Evolutionary conservation across 2,113 vertebrate genomes (phyloP).

Genomic region (Tichodroma muraria): DNA sequence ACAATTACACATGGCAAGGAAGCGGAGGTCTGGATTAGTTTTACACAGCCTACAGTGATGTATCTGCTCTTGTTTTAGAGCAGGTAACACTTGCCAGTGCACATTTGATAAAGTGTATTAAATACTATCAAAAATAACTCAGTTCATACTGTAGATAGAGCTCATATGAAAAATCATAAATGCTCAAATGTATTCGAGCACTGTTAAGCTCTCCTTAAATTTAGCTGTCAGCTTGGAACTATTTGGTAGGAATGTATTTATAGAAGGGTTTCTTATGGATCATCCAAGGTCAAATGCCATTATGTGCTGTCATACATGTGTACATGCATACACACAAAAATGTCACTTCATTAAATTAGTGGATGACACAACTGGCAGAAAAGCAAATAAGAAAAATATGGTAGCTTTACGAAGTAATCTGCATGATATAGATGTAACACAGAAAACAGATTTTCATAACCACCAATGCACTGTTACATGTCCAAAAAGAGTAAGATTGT

Average conservation of each 20-base stretch:
- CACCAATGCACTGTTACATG: background rate
- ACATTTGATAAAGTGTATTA: background rate
- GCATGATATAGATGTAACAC: background rate
- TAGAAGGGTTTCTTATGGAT: slow-evolving; percentile 36
- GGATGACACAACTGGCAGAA: background rate
- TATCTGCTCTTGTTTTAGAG: background rate
- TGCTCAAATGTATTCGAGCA: background rate
- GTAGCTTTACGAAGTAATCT: background rate
- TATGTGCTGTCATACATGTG: background rate
- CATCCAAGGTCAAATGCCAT: slow-evolving; percentile 21
- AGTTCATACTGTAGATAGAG: background rate
- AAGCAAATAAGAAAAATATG: background rate
- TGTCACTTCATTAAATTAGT: slow-evolving; percentile 1
- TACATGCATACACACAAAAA: background rate
- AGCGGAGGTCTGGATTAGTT: background rate
- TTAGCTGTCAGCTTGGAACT: background rate
- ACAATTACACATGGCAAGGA: background rate
- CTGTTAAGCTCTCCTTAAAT: background rate
- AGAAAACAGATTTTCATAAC: background rate
- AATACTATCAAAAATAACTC: background rate
- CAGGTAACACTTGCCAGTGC: background rate
- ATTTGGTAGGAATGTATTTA: slow-evolving; percentile 7
- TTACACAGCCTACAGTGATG: background rate
- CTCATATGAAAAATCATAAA: background rate
- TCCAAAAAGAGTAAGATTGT: background rate